Evolutionary conservation across 2,888 invertebrate genomes (phyloP).

Genomic region (Axea sp.): DNA sequence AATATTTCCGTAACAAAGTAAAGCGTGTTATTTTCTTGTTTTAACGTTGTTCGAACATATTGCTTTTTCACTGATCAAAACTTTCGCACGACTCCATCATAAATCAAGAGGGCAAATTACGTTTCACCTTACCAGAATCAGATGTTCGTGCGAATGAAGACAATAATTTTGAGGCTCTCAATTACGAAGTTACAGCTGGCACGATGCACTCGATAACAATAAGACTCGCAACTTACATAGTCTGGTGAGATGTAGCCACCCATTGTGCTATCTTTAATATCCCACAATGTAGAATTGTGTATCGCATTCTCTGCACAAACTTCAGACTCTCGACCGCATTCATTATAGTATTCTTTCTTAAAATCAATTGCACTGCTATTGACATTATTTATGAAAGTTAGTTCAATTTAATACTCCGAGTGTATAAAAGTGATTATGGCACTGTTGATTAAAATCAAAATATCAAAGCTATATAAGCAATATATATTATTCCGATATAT

Average conservation of each 20-base stretch:
- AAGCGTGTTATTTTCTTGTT: not conserved
- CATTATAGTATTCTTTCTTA: slow-evolving; percentile 17
- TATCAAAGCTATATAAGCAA: too few species aligned
- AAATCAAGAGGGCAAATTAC: slow-evolving; percentile 40
- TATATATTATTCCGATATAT: too few species aligned
- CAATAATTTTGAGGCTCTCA: slow-evolving; percentile 53
- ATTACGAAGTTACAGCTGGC: slow-evolving; percentile 57
- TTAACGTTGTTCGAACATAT: slow-evolving; percentile 10
- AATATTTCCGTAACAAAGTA: too few species aligned
- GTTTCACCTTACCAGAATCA: slow-evolving; percentile 37
- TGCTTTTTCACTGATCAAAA: slow-evolving; percentile 22
- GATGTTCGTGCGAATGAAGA: slow-evolving; percentile 46
- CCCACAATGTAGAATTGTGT: slow-evolving; percentile 25
- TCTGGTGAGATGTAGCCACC: slow-evolving; percentile 41
- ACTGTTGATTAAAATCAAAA: too few species aligned
- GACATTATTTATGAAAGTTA: too few species aligned
- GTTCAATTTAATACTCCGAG: too few species aligned
- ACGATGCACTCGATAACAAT: slow-evolving; percentile 54
- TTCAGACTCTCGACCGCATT: slow-evolving; percentile 7
- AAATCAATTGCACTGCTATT: too few species aligned
- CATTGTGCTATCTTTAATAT: slow-evolving; percentile 47
- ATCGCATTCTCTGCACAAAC: slow-evolving; percentile 26
- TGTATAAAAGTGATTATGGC: too few species aligned
- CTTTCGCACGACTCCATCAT: slow-evolving; percentile 36
- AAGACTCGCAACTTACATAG: slow-evolving; percentile 45